A percentile compares a stretch with the other conserved stretches of the same genome.
Conservation (phyloP, 2,797 vertebrate species). For the Neosilurus hyrtlii region DNA sequence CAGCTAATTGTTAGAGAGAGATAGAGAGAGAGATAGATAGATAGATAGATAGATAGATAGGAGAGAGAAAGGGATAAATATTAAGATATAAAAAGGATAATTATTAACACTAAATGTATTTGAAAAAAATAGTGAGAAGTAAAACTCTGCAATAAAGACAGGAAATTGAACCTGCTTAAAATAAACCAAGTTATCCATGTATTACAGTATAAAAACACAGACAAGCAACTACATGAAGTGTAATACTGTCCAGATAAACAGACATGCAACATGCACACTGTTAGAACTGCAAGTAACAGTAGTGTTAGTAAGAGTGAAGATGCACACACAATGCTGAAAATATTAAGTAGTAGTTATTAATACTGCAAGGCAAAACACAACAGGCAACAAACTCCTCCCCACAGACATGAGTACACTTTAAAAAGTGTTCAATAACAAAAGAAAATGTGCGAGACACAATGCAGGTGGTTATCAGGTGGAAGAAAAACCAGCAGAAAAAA, state of each 20-base stretch:
- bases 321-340: neutral
- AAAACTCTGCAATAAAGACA: neutral
- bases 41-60: too few species aligned
- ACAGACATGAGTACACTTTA: neutral
- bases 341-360: conserved; percentile 13
- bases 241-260: neutral
- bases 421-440: neutral
- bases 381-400: too few species aligned
- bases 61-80: too few species aligned
- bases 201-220: neutral
- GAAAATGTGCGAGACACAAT: neutral
- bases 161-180: neutral
- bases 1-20: conserved; percentile 45
- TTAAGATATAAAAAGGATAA: neutral
- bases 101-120: neutral
- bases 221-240: neutral
- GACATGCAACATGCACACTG: conserved; percentile 17
- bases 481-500: neutral
- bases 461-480: neutral
- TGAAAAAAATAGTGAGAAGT: too few species aligned
- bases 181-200: neutral
- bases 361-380: neutral
- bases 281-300: conserved; percentile 27
- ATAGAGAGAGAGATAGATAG: neutral
- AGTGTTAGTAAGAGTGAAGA: conserved; percentile 15